Percentiles rank a stretch among this genome's conserved stretches.
Conservation (phyloP, 2,797 vertebrate species). For the Onychomys leucogaster region DNA sequence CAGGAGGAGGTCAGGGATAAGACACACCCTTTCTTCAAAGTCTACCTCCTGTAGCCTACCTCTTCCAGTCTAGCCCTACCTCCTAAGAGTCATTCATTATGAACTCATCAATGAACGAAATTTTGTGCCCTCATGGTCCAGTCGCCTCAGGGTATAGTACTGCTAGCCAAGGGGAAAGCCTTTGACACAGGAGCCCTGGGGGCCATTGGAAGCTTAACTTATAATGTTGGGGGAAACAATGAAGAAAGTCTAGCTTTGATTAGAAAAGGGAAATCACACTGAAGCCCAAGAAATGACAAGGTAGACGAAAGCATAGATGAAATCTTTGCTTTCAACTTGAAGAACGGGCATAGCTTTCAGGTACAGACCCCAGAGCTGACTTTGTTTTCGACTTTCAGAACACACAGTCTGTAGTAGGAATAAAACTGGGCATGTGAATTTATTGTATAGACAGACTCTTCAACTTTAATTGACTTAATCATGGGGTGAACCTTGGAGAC, state of each 20-base stretch:
- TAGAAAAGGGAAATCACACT: background rate
- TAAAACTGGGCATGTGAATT: background rate
- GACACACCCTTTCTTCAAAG: background rate
- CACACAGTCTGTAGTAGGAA: background rate
- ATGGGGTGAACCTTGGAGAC: constrained; percentile 46
- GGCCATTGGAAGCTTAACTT: background rate
- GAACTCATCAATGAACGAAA: background rate
- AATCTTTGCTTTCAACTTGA: background rate
- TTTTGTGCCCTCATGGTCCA: no score
- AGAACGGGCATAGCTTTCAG: background rate
- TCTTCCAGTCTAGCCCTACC: background rate
- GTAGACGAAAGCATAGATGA: background rate
- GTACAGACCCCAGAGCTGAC: background rate
- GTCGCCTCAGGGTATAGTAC: background rate
- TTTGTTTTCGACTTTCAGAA: background rate
- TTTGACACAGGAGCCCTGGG: background rate
- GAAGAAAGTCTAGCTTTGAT: background rate
- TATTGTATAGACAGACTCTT: background rate
- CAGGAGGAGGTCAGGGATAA: background rate
- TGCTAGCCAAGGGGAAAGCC: background rate
- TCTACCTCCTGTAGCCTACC: background rate
- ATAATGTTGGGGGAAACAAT: background rate
- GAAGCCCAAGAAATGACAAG: background rate
- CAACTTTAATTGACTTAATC: constrained; percentile 58
- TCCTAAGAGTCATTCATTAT: background rate